phyloP scores from a whole-genome alignment of 2,888 invertebrate species.

The Thysanoteuthis rhombus region DNA sequence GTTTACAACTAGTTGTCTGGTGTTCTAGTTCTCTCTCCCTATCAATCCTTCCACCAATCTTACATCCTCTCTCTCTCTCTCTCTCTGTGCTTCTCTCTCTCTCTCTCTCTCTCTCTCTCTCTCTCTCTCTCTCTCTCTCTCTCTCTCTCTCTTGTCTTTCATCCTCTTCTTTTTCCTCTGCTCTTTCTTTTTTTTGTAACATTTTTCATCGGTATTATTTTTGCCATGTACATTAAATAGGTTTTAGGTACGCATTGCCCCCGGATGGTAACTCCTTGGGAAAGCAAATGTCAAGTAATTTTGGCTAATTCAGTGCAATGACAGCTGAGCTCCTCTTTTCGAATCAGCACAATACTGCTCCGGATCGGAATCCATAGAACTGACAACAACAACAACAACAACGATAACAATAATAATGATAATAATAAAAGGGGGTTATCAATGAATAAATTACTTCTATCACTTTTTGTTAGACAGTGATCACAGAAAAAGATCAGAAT shows the following conservation, averaged over 20 bases:
- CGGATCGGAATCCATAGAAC: neutral
- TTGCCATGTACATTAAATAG: neutral
- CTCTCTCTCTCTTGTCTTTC: neutral
- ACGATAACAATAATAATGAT: neutral
- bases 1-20: too few relatives aligned
- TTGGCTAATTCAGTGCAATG: neutral
- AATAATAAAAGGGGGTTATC: too few relatives aligned
- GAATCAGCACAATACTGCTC: neutral
- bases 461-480: too few relatives aligned
- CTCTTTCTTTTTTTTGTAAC: neutral
- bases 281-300: neutral
- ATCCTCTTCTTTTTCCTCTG: neutral
- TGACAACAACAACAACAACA: neutral
- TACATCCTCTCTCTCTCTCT: too few relatives aligned
- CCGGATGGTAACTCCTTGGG: neutral
- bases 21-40: too few relatives aligned
- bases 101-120: too few relatives aligned
- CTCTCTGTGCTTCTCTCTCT: too few relatives aligned
- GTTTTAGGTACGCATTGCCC: neutral
- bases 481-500: too few relatives aligned
- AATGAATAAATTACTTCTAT: too few relatives aligned
- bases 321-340: neutral
- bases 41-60: too few relatives aligned
- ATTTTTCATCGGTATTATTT: neutral
- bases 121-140: neutral